These are phyloP conservation scores for Nephrotoma flavescens DNA, from an alignment of 2,888 invertebrate genomes.

Conservation along the genomic window DNA sequence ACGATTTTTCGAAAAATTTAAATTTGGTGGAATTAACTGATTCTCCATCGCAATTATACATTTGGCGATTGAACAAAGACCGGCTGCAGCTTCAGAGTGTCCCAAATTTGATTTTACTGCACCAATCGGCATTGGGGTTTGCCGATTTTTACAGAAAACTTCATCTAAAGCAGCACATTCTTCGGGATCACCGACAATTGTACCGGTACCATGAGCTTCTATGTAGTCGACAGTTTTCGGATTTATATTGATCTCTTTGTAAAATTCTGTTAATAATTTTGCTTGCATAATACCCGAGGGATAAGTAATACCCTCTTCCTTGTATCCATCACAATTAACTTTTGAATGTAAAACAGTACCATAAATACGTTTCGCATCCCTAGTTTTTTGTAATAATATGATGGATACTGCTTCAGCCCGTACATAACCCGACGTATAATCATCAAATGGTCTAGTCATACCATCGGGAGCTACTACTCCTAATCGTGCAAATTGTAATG, in stretches of 20 bases:
- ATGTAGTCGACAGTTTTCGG: conserved; percentile 59
- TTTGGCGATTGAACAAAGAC: conserved; percentile 70
- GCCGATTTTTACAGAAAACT: conserved; percentile 60
- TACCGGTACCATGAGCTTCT: conserved; percentile 67
- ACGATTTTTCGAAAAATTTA: conserved; percentile 55
- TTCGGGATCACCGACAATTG: conserved; percentile 53
- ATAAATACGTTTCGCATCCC: conserved; percentile 49
- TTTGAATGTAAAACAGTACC: conserved; percentile 60
- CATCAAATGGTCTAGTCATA: conserved; percentile 81
- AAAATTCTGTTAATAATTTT: conserved; percentile 45
- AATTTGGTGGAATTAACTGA: conserved; percentile 68
- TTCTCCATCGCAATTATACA: conserved; percentile 68
- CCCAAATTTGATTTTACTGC: conserved; percentile 91
- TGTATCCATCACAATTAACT: conserved; percentile 33
- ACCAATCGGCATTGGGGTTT: conserved; percentile 65
- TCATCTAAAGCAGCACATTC: conserved; percentile 73
- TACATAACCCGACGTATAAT: conserved; percentile 64
- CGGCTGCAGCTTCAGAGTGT: conserved; percentile 77
- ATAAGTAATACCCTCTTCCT: conserved; percentile 48
- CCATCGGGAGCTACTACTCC: conserved; percentile 75
- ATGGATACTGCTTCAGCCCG: conserved; percentile 67
- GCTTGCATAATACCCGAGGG: conserved; percentile 50
- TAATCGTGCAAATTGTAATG: conserved; percentile 69
- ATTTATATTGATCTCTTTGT: conserved; percentile 51
- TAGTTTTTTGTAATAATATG: conserved; percentile 54